Evolutionary conservation across 92 coral and sea anemone genomes (phyloP).

Genomic region (Porites rus): DNA sequence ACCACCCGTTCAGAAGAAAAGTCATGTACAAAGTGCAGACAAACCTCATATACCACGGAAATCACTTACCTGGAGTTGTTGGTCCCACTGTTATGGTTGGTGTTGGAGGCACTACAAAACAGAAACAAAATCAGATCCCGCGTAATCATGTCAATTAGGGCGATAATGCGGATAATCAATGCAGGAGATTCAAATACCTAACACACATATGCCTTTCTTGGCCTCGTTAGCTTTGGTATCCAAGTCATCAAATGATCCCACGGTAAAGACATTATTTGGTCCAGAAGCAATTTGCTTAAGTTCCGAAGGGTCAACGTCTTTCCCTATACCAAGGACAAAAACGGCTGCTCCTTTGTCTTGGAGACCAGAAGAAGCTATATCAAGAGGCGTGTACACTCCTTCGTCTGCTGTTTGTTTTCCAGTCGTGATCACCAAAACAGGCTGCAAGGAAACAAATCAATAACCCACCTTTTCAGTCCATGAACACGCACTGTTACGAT

Average conservation of each 20-base stretch:
- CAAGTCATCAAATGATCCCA: constrained; percentile 43
- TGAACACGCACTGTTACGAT: too few species aligned
- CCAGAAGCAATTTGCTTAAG: constrained; percentile 56
- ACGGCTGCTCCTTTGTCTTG: constrained; percentile 50
- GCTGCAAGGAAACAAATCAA: not conserved
- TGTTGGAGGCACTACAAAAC: not conserved
- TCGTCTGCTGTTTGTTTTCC: constrained; percentile 61
- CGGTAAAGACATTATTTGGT: constrained; percentile 28
- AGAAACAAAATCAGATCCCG: not conserved
- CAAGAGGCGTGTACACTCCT: constrained; percentile 48
- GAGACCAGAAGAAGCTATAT: constrained; percentile 33
- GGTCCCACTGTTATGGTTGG: not conserved
- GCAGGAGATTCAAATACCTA: not conserved
- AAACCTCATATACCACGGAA: not conserved
- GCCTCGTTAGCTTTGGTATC: constrained; percentile 30
- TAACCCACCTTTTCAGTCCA: not conserved
- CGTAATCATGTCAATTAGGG: not conserved
- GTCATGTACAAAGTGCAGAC: not conserved
- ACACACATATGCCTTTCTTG: constrained; percentile 39
- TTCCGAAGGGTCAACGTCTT: constrained; percentile 35
- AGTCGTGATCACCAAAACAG: constrained; percentile 55
- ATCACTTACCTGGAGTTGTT: not conserved
- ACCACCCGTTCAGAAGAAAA: too few species aligned
- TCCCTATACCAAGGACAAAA: constrained; percentile 63
- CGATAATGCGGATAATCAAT: not conserved